These are phyloP conservation scores for Pandemis corylana DNA, from an alignment of 2,888 invertebrate genomes.

Conservation along the genomic window DNA sequence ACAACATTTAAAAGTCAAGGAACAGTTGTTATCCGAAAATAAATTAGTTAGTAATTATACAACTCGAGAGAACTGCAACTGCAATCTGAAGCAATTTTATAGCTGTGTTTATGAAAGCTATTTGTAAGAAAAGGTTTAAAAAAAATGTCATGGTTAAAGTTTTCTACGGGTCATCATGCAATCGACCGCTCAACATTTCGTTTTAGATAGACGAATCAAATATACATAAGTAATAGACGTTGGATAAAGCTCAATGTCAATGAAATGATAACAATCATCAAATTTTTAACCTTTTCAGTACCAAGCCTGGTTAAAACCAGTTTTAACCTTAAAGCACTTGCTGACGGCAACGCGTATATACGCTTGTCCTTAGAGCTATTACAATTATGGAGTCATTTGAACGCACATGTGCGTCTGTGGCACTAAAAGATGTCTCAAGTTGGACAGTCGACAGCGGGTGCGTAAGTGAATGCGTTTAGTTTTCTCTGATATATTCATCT, in stretches of 20 bases:
- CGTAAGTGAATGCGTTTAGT: neutral
- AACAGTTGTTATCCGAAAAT: neutral
- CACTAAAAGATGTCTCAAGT: too few species aligned
- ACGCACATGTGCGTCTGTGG: too few species aligned
- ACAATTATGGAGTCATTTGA: too few species aligned
- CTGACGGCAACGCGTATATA: too few species aligned
- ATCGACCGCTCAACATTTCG: slow-evolving; percentile 10
- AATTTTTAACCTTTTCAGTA: slow-evolving; percentile 6
- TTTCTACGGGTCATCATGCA: neutral
- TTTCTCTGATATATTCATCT: neutral
- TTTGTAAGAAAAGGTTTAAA: neutral
- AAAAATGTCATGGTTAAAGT: neutral
- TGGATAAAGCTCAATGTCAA: slow-evolving; percentile 27
- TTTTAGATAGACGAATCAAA: slow-evolving; percentile 34
- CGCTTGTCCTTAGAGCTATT: too few species aligned
- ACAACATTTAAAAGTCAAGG: neutral
- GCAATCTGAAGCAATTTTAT: neutral
- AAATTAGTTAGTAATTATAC: neutral
- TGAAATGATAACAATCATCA: neutral
- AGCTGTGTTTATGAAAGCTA: neutral
- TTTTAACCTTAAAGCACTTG: too few species aligned
- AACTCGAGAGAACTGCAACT: neutral
- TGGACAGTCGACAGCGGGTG: too few species aligned
- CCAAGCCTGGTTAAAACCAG: neutral
- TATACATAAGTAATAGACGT: slow-evolving; percentile 25